Evolutionary conservation across 1,140 invertebrate genomes (phyloP), one percentile per base, ranked within the genome.

Genomic region (Pseudomyrmex cubaensis): DNA sequence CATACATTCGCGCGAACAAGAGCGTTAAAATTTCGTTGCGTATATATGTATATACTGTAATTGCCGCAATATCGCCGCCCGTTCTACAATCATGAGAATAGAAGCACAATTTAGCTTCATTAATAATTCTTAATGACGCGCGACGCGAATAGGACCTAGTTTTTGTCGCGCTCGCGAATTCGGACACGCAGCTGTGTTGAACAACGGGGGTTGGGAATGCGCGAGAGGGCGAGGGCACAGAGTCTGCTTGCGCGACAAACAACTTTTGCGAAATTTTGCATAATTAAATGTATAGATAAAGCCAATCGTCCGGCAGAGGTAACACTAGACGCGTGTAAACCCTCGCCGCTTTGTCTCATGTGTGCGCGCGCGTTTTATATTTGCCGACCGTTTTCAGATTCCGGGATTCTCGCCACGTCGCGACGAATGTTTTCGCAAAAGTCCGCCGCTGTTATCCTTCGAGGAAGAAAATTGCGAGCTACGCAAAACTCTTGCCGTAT

Each of bases 331-430:
- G 17, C 2, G 13, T 44, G 20, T 7, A 17, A 9, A 64, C 15
- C 61, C 17, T 78, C 54, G 13, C 56, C 17, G 17, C 46, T 80
- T 85, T 59, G 52, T 48, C 54, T 73, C 69, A 50, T 3, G 10
- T 35, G 15, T 56, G 17, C 1, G 12, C 44, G 25, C 54, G 83
- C 35, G 5, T 7, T 4, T 35, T 35, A 35, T 35, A 35, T 80
- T 78, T 67, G 44, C n/a, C 25, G 48, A 73, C 35, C 74, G 25
- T 80, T 80, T 73, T n/a, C 35, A 54, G 67, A 84, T 56, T 84
- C 64, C 20, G 35, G 67, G 61, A 78, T 78, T 54, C 66, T 78
- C 54, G 46, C 35, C 54, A 48, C 8, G 61, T 74, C 46, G 46
- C 15, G 13, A 50, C 8, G 50, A 35, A 46, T 9, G 17, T 13